phyloP scores from a whole-genome alignment of 92 coral and sea anemone genomes.

The Umimayanthus kanabou region DNA sequence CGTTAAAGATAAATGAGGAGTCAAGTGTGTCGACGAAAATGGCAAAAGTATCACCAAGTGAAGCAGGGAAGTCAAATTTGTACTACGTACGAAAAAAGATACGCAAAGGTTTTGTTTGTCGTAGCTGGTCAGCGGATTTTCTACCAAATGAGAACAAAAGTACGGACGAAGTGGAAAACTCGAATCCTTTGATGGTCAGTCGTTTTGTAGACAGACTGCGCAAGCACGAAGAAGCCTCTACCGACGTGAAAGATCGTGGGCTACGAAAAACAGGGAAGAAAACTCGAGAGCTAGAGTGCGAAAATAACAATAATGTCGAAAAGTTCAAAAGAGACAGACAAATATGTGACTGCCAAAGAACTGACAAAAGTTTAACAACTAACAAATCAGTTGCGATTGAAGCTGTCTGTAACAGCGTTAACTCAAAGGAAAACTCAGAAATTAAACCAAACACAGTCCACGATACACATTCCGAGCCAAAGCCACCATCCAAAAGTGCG shows the following conservation, averaged over 20 bases:
- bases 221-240: not conserved
- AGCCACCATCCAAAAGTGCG: conserved; percentile 29
- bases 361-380: not conserved
- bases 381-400: not conserved
- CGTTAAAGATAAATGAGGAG: conserved; percentile 46
- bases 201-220: conserved; percentile 52
- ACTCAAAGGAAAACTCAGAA: not conserved
- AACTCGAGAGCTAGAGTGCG: not conserved
- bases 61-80: not conserved
- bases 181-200: conserved; percentile 53
- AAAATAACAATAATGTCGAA: not conserved
- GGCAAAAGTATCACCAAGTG: not conserved
- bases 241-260: not conserved
- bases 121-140: conserved; percentile 70
- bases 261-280: not conserved
- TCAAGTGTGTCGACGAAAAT: conserved; percentile 16
- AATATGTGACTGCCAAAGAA: not conserved
- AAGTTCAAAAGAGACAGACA: not conserved
- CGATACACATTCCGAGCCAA: not conserved
- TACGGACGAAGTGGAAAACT: conserved; percentile 23
- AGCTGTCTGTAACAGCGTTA: too few relatives aligned
- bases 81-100: conserved; percentile 35
- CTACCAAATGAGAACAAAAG: conserved; percentile 42
- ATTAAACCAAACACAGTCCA: not conserved
- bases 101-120: conserved; percentile 78